Percentiles rank a stretch among this genome's conserved stretches.
Evolutionary conservation across 2,797 vertebrate genomes (phyloP).

Genomic region (Microhierax caerulescens): DNA sequence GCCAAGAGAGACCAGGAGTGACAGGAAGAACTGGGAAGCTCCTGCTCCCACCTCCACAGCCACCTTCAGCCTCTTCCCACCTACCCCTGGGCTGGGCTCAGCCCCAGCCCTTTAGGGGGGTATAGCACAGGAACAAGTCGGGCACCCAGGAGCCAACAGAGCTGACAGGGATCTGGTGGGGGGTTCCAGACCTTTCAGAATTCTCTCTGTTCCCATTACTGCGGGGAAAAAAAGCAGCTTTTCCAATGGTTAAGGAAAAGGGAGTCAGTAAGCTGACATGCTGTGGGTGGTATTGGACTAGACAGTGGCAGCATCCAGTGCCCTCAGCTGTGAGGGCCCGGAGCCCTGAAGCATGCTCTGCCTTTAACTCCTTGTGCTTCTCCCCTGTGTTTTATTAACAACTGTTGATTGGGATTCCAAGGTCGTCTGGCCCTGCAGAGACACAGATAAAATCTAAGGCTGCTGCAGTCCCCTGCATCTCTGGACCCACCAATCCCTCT

Average conservation of each 20-base stretch:
- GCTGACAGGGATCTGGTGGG: not conserved
- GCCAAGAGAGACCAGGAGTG: not conserved
- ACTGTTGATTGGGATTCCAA: constrained; percentile 7
- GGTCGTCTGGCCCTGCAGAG: not conserved
- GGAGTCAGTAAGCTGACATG: not conserved
- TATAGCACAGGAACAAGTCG: not conserved
- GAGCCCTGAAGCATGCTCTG: not conserved
- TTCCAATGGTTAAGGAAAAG: not conserved
- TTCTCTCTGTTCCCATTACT: not conserved
- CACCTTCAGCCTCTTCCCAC: not conserved
- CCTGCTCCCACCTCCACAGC: not conserved
- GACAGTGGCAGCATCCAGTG: not conserved
- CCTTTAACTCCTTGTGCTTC: not conserved
- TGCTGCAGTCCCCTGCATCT: not conserved
- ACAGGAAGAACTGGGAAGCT: not conserved
- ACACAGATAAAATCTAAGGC: not conserved
- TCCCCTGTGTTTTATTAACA: not conserved
- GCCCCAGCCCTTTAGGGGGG: not conserved
- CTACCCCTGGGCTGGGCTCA: fast-evolving
- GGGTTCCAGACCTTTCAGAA: not conserved
- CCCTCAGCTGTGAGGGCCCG: not conserved
- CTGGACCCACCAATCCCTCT: not conserved
- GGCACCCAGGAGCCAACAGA: not conserved
- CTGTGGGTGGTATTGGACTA: not conserved
- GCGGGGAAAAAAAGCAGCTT: not conserved